These are phyloP conservation scores for Petroica traversi DNA, from an alignment of 2,113 vertebrate species.

Conservation along the genomic window DNA sequence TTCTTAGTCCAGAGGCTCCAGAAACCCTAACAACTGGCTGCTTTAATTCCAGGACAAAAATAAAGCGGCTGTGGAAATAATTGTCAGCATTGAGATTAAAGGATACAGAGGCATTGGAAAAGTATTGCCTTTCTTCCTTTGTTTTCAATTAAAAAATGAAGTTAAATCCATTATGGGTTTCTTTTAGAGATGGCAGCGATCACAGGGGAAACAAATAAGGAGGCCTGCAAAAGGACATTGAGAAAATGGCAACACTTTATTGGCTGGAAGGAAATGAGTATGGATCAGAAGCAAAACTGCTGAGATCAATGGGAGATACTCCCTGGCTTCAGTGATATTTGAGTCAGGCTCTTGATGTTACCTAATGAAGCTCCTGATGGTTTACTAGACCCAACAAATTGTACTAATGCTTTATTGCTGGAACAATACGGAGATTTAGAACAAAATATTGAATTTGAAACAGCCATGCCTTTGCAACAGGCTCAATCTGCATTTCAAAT, in stretches of 20 bases:
- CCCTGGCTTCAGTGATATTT: not conserved
- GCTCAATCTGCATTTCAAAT: not conserved
- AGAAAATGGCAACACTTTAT: not conserved
- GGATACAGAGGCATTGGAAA: not conserved
- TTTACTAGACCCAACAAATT: not conserved
- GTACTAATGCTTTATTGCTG: not conserved
- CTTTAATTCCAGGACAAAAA: not conserved
- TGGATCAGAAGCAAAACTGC: not conserved
- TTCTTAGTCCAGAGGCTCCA: not conserved
- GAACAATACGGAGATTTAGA: not conserved
- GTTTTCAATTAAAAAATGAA: not conserved
- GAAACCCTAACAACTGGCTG: not conserved
- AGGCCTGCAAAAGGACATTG: not conserved
- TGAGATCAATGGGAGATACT: not conserved
- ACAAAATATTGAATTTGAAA: not conserved
- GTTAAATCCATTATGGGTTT: not conserved
- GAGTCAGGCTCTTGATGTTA: not conserved
- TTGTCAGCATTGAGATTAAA: not conserved
- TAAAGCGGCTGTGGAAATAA: not conserved
- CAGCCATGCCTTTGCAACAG: not conserved
- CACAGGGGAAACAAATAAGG: not conserved
- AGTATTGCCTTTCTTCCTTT: not conserved
- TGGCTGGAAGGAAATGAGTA: conserved; percentile 1
- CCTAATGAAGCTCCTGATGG: not conserved
- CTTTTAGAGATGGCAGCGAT: not conserved